phyloP scores from a whole-genome alignment of 2,113 vertebrate genomes.

The Taurulus bubalis region DNA sequence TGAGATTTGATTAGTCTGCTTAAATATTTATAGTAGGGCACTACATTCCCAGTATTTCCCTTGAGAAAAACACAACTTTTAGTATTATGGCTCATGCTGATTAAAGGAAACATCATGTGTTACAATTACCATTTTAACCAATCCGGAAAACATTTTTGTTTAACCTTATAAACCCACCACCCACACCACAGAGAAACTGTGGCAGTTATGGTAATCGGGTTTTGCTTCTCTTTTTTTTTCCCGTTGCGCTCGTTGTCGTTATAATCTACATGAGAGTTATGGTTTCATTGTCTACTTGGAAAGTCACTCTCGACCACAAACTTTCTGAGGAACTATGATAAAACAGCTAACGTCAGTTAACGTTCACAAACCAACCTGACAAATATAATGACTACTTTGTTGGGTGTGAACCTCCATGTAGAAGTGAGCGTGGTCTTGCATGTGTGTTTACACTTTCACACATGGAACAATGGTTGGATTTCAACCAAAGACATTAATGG shows the following conservation, averaged over 20 bases:
- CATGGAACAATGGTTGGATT: neutral
- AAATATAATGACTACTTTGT: neutral
- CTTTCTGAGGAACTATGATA: constrained; percentile 65
- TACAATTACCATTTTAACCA: neutral
- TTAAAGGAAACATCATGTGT: neutral
- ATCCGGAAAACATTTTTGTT: neutral
- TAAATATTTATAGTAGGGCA: constrained; percentile 22
- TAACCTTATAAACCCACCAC: neutral
- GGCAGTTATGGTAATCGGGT: neutral
- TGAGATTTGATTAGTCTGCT: constrained; percentile 21
- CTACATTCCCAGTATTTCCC: neutral
- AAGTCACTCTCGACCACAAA: constrained; percentile 56
- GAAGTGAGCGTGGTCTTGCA: neutral
- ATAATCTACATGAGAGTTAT: neutral
- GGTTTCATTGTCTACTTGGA: constrained; percentile 24
- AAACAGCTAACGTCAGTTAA: constrained; percentile 48
- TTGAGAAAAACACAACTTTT: constrained; percentile 4
- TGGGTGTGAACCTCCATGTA: neutral
- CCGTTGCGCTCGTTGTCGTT: constrained; percentile 19
- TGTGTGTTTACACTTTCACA: constrained; percentile 8
- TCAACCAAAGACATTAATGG: neutral
- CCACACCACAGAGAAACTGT: constrained; percentile 2
- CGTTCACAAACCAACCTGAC: constrained; percentile 31
- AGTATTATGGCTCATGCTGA: neutral
- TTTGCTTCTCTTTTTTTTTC: constrained; percentile 46